These are phyloP conservation scores for Phthorimaea operculella DNA, from an alignment of 1,140 invertebrate species.

Conservation along the genomic window DNA sequence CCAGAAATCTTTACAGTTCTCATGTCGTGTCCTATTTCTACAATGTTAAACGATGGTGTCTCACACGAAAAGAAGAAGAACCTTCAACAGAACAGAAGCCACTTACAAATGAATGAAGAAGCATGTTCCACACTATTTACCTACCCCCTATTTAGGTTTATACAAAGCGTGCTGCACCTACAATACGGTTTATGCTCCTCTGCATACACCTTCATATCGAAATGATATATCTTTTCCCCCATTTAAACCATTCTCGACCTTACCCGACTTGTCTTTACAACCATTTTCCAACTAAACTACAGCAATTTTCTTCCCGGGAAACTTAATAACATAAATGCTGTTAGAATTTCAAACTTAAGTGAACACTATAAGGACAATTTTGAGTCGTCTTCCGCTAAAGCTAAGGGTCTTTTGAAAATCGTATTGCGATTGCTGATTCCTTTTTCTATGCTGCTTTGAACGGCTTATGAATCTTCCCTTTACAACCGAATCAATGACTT, in stretches of 20 bases:
- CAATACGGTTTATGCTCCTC: slow-evolving; percentile 45
- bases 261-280: not conserved
- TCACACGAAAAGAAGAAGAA: too few species aligned
- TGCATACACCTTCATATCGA: slow-evolving; percentile 50
- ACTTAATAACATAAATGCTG: not conserved
- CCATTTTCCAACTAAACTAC: not conserved
- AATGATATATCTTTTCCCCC: not conserved
- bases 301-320: slow-evolving; percentile 22
- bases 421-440: slow-evolving; percentile 22
- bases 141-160: slow-evolving; percentile 21
- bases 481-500: too few species aligned
- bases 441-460: too few species aligned
- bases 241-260: not conserved
- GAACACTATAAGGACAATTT: slow-evolving; percentile 17
- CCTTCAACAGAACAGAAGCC: too few species aligned
- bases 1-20: too few species aligned
- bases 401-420: slow-evolving; percentile 30
- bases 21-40: too few species aligned
- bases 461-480: too few species aligned
- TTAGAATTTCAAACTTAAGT: not conserved
- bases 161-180: slow-evolving; percentile 58
- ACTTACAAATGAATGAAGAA: too few species aligned
- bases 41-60: too few species aligned
- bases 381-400: slow-evolving; percentile 9
- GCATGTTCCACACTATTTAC: not conserved